Evolutionary conservation across 2,888 invertebrate genomes (phyloP), one percentile per base, ranked within the genome.

Genomic region (Minunthozetes semirufus): DNA sequence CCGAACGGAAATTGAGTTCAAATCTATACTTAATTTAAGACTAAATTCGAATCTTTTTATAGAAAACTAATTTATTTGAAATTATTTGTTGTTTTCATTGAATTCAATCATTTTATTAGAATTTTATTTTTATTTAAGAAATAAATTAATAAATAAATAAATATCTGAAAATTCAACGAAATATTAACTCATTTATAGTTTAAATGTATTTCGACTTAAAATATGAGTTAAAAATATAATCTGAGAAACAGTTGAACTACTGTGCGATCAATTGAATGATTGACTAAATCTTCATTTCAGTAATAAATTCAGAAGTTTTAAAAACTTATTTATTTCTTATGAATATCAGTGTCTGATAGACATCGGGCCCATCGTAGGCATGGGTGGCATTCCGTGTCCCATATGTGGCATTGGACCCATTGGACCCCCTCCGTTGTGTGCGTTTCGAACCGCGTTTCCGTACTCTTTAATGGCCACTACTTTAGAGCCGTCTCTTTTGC

Each of bases 391-490:
- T 29, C 38, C 66, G 38, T 66, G 66, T n/a, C 9, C 4, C 38
- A 66, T 19, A 11, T 66, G 66, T n/a, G 53, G 48, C 33, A 33
- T 33, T 5, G 33, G 33, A 15, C 29, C 38, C 33, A 63, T 63
- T 33, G 63, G 38, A 38, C 2, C 38, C 29, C 33, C 3, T 15
- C 63, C 66, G 66, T 66, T 66, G 38, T 38, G 66, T 66, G 38
- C 73, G 42, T 68, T 73, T 68, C 68, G 2, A 6, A 61, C 33
- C 9, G 61, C 46, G 19, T 46, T 63, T 33, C 73, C 73, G 33
- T 76, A 77, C 29, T 77, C 76, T 71, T 78, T 78, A 25, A 78
- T 76, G 27, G 77, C 75, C 5, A 78, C 77, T 0, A 78, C 77
- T 66, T 77, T 73, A 38, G 68, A 38, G 15, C 70, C 71, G 11